Evolutionary conservation across 2,113 vertebrate species (phyloP), one percentile per base, ranked within the genome.

Genomic region (Paradoxurus hermaphroditus): DNA sequence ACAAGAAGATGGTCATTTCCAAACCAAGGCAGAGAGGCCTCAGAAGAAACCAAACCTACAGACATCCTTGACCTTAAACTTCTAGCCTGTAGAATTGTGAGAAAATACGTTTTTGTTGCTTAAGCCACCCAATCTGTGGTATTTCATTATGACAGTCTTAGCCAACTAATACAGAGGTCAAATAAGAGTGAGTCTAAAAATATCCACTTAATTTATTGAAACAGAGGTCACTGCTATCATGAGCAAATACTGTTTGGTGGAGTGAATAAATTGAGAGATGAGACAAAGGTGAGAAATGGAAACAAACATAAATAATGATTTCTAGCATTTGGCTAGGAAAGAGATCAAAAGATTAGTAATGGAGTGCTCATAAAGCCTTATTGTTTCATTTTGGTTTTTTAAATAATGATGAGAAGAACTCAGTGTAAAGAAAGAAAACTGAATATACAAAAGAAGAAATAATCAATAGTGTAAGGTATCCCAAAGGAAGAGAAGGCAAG

Each of bases 141-240:
- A 86, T 77, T 67, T 87, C 11, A 29, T 88, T 75, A 88, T 41
- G 16, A 73, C 41, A 96, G 72, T 16, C 23, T 25, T 77, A 75
- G 68, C 41, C 78, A 46, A 85, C 19, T 86, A 78, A 31, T 21
- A 70, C 29, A 96, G 25, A 63, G 12, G 36, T 72, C 84, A 87
- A 82, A 63, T 59, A 86, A 86, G 39, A 87, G 14, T 21, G 87
- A 67, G 31, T 91, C 56, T 86, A 86, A 86, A 96, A 91, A 65
- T 59, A 86, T 9, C 41, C 31, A 86, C 18, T 81, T 94, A 86
- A 72, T 78, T 72, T 91, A 94, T 16, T 75, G 34, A 73, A 23
- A 73, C 29, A 89, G 67, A 81, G 78, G 53, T 94, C 10, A 49
- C 0, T 86, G 36, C 41, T 84, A 89, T 44, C 86, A 93, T 79